Conservation (phyloP, 2,113 vertebrate species). For the Pimephales promelas region DNA sequence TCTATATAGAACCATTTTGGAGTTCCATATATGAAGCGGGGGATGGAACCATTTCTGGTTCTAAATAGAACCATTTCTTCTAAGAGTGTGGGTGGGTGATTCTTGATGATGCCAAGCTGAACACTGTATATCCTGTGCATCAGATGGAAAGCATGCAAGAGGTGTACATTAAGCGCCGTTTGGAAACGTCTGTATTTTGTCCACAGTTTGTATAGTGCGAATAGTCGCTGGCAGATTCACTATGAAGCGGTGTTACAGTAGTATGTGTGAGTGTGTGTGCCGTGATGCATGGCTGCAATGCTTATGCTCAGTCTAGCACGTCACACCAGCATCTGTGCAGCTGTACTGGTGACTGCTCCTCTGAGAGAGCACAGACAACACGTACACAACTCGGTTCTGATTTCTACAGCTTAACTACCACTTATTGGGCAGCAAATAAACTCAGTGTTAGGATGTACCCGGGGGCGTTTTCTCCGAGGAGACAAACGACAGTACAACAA, state of each 20-base stretch:
- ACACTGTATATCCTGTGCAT: neutral
- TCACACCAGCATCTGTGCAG: conserved; percentile 61
- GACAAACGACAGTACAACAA: conserved; percentile 5
- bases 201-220: conserved; percentile 31
- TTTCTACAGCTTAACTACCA: neutral
- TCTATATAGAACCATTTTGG: too few relatives aligned
- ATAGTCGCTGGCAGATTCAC: conserved; percentile 34
- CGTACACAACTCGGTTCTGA: neutral
- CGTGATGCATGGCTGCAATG: conserved; percentile 51
- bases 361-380: conserved; percentile 35
- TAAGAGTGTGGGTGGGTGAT: conserved; percentile 45
- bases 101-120: conserved; percentile 9
- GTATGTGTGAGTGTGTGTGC: conserved; percentile 39
- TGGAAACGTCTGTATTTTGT: conserved; percentile 7
- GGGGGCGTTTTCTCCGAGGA: neutral
- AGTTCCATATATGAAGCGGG: too few relatives aligned
- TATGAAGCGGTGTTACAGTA: conserved; percentile 3
- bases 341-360: conserved; percentile 56
- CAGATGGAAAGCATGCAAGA: neutral
- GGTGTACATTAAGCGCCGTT: neutral
- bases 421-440: conserved; percentile 24
- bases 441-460: neutral
- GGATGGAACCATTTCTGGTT: too few relatives aligned
- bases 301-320: conserved; percentile 61
- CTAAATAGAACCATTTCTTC: too few relatives aligned